Evolutionary conservation across 2,797 vertebrate genomes (phyloP).

Genomic region (Mareca penelope): DNA sequence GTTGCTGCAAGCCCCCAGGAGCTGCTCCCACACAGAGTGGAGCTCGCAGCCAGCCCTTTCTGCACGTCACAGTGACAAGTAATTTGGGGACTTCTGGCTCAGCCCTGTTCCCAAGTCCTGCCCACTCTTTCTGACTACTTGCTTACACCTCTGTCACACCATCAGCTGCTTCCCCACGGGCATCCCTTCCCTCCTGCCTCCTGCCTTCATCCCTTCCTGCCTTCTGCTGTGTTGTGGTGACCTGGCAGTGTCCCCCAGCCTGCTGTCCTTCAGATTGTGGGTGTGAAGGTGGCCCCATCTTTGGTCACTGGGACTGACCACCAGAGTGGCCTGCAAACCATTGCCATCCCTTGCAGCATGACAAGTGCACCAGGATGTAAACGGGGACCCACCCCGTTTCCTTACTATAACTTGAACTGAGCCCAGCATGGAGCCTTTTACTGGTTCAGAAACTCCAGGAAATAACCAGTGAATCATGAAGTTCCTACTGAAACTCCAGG

Average conservation of each 20-base stretch:
- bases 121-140: not conserved
- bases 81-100: not conserved
- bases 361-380: not conserved
- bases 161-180: not conserved
- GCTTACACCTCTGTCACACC: not conserved
- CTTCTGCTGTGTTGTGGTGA: not conserved
- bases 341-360: not conserved
- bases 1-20: rapidly evolving
- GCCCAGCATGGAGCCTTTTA: not conserved
- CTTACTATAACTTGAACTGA: not conserved
- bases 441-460: not conserved
- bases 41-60: not conserved
- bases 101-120: not conserved
- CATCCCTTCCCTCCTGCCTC: not conserved
- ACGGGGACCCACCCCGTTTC: not conserved
- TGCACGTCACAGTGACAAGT: not conserved
- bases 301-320: not conserved
- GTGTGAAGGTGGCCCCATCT: not conserved
- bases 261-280: not conserved
- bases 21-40: not conserved
- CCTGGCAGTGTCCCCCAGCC: not conserved
- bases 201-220: not conserved
- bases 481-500: not conserved
- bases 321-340: not conserved
- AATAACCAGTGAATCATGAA: not conserved